Conservation (phyloP, 2,888 invertebrate species). For the Crepidodera aurea region DNA sequence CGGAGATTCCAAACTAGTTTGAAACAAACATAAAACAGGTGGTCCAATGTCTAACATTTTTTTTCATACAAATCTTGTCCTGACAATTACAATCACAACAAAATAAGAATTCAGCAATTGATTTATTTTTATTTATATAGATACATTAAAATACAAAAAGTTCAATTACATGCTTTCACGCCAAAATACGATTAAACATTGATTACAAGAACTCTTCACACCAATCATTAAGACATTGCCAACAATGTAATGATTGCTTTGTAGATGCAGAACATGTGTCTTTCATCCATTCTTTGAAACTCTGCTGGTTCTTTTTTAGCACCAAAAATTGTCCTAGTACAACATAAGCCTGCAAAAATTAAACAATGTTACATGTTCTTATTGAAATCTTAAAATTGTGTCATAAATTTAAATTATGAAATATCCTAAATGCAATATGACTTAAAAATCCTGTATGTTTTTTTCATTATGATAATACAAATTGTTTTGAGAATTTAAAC, state of each 20-base stretch:
- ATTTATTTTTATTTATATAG: no score
- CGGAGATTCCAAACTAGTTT: no score
- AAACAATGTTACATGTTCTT: no score
- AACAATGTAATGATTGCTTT: conserved; percentile 94
- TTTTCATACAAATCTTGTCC: no score
- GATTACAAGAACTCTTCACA: conserved; percentile 95
- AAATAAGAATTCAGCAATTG: no score
- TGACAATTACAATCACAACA: no score
- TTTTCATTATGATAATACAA: no score
- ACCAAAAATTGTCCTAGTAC: conserved; percentile 96
- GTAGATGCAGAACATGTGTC: conserved; percentile 89
- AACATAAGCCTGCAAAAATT: conserved; percentile 88
- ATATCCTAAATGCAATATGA: neutral
- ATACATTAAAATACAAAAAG: neutral
- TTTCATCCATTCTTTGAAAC: conserved; percentile 98
- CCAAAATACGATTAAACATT: neutral
- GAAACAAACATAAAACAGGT: no score
- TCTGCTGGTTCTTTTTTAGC: conserved; percentile 92
- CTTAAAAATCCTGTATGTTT: no score
- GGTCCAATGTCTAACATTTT: no score
- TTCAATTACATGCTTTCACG: neutral
- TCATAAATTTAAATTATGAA: no score
- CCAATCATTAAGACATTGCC: conserved; percentile 96
- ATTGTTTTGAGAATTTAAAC: neutral
- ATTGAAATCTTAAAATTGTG: no score